Evolutionary conservation across 1,140 invertebrate genomes (phyloP).

Genomic region (Polypedilum pembai): DNA sequence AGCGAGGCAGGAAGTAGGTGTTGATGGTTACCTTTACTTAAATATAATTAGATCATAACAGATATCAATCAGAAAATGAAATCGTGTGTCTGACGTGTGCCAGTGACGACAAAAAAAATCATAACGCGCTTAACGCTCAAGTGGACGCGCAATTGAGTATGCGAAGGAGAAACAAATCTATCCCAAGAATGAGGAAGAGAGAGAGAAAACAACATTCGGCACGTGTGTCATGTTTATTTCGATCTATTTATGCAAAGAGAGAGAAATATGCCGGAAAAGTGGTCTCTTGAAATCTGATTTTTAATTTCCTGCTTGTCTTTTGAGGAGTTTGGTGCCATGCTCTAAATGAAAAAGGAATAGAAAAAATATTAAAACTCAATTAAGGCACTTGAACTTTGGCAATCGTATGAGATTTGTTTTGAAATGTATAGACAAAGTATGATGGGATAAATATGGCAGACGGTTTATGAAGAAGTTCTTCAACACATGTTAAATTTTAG

Average conservation of each 20-base stretch:
- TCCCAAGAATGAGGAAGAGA: neutral
- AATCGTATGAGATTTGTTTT: neutral
- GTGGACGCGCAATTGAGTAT: neutral
- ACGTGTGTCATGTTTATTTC: conserved; percentile 5
- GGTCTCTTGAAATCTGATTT: conserved; percentile 27
- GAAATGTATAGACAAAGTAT: too few species aligned
- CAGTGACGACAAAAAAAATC: neutral
- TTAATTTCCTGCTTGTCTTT: conserved; percentile 22
- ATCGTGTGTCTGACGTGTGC: neutral
- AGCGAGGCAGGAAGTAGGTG: conserved; percentile 20
- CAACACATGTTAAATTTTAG: too few species aligned
- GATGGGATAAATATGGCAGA: too few species aligned
- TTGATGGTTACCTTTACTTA: neutral
- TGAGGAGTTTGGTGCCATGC: neutral
- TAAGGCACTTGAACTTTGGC: conserved; percentile 21
- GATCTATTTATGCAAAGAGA: neutral
- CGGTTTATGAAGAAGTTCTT: too few species aligned
- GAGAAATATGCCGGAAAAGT: conserved; percentile 16
- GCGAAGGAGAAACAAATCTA: neutral
- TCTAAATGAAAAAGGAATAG: neutral
- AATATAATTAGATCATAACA: conserved; percentile 26
- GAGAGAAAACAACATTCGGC: neutral
- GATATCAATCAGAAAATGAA: conserved; percentile 6
- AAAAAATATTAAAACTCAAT: conserved; percentile 23
- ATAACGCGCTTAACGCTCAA: neutral